Evolutionary conservation across 2,113 vertebrate genomes (phyloP).

Genomic region (Apistogramma diplotaenia): DNA sequence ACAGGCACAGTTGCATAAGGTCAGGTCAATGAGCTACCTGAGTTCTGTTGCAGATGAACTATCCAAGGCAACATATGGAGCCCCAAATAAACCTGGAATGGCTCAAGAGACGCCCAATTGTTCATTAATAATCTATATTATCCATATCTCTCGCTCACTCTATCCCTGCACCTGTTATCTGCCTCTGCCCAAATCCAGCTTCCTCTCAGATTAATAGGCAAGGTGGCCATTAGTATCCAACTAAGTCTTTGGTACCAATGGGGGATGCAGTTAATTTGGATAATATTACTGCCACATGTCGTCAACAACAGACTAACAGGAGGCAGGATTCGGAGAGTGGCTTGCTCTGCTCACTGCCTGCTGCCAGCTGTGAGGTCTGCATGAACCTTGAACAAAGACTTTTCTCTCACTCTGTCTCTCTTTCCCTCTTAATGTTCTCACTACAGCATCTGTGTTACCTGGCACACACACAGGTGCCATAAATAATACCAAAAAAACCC

Average conservation of each 20-base stretch:
- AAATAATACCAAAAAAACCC: slow-evolving; percentile 64
- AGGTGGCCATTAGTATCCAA: slow-evolving; percentile 73
- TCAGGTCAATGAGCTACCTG: slow-evolving; percentile 39
- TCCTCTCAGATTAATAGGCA: slow-evolving; percentile 74
- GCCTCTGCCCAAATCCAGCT: slow-evolving; percentile 56
- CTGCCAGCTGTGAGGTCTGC: slow-evolving; percentile 67
- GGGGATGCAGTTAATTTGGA: slow-evolving; percentile 77
- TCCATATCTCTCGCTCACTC: slow-evolving; percentile 58
- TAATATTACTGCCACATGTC: slow-evolving; percentile 78
- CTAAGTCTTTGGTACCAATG: slow-evolving; percentile 64
- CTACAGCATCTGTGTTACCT: slow-evolving; percentile 66
- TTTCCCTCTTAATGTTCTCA: slow-evolving; percentile 61
- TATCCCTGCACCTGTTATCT: slow-evolving; percentile 73
- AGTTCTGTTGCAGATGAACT: slow-evolving; percentile 48
- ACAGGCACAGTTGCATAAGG: slow-evolving; percentile 12
- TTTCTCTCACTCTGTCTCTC: slow-evolving; percentile 50
- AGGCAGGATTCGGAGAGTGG: slow-evolving; percentile 63
- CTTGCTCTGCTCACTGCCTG: slow-evolving; percentile 46
- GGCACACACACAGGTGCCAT: slow-evolving; percentile 37
- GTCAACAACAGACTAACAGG: slow-evolving; percentile 72
- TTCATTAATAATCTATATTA: slow-evolving; percentile 74
- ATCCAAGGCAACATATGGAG: slow-evolving; percentile 65
- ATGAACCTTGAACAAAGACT: slow-evolving; percentile 66
- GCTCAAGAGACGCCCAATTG: slow-evolving; percentile 57
- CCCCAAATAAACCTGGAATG: slow-evolving; percentile 51